Evolutionary conservation across 1,140 invertebrate species (phyloP).

Genomic region (Drosophila guanche): DNA sequence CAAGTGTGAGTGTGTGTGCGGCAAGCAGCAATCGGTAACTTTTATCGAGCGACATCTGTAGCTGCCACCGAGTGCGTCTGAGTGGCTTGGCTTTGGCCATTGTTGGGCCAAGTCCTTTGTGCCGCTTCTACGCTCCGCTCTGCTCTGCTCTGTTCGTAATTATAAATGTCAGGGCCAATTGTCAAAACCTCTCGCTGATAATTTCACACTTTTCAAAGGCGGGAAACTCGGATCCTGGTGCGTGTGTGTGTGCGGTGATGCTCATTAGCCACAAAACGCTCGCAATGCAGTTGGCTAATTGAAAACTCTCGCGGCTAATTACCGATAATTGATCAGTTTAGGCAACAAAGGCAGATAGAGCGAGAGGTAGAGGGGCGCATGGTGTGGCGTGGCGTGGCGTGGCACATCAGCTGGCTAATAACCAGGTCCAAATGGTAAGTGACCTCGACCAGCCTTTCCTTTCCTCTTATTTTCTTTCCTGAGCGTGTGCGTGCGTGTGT

Average conservation of each 20-base stretch:
- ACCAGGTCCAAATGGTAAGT: conserved; percentile 19
- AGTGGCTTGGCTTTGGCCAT: conserved; percentile 40
- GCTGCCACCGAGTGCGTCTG: conserved; percentile 55
- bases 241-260: conserved; percentile 16
- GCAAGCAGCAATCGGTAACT: conserved; percentile 7
- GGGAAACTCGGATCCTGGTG: not conserved
- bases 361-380: not conserved
- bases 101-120: conserved; percentile 39
- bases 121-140: conserved; percentile 3
- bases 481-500: conserved; percentile 13
- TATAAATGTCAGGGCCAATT: conserved; percentile 59
- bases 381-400: not conserved
- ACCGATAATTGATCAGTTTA: conserved; percentile 69
- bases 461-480: too few relatives aligned
- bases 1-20: conserved; percentile 10
- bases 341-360: conserved; percentile 10
- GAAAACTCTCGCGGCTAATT: conserved; percentile 57
- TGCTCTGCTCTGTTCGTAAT: conserved; percentile 25
- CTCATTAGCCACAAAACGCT: conserved; percentile 56
- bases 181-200: conserved; percentile 6
- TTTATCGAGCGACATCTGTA: conserved; percentile 30
- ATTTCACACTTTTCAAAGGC: conserved; percentile 58
- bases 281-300: conserved; percentile 58
- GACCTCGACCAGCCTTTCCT: conserved; percentile 10
- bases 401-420: conserved; percentile 53